These are phyloP conservation scores for Hozukius guyotensis DNA, from an alignment of 2,797 vertebrate species.

Conservation along the genomic window DNA sequence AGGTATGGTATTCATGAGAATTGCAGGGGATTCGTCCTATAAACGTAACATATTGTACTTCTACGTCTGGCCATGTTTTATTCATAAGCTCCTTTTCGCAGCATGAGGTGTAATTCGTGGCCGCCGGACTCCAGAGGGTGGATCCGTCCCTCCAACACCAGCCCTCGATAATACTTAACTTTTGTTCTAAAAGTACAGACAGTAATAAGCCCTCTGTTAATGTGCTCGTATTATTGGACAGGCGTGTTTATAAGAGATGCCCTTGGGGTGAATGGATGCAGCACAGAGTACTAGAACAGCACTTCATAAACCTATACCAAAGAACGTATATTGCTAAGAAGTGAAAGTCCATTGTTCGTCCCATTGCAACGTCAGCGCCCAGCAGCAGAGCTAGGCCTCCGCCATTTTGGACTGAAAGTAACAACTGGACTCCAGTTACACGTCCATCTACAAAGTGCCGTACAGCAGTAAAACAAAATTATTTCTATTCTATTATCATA, in stretches of 20 bases:
- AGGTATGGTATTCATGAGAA: slow-evolving; percentile 79
- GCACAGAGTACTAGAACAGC: background rate
- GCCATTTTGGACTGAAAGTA: too few relatives aligned
- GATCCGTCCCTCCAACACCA: slow-evolving; percentile 8
- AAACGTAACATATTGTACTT: slow-evolving; percentile 80
- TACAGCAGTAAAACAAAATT: too few relatives aligned
- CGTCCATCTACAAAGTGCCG: too few relatives aligned
- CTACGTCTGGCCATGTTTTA: slow-evolving; percentile 78
- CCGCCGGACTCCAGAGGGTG: slow-evolving; percentile 41
- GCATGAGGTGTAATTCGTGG: slow-evolving; percentile 51
- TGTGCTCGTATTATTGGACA: slow-evolving; percentile 11
- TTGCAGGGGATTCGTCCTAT: slow-evolving; percentile 77
- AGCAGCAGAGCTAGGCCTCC: too few relatives aligned
- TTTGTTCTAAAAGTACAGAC: slow-evolving; percentile 26
- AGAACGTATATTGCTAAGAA: too few relatives aligned
- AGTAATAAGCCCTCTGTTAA: slow-evolving; percentile 26
- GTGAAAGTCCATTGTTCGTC: accelerated
- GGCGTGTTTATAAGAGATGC: slow-evolving; percentile 18
- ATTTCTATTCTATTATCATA: too few relatives aligned
- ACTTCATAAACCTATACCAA: background rate
- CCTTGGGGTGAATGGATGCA: slow-evolving; percentile 17
- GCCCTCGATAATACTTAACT: slow-evolving; percentile 24
- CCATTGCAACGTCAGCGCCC: too few relatives aligned
- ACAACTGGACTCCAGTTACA: too few relatives aligned
- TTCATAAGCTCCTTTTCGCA: slow-evolving; percentile 74